Base-by-base conservation (phyloP, 2,797 vertebrate genomes). In the Gila robusta region DNA sequence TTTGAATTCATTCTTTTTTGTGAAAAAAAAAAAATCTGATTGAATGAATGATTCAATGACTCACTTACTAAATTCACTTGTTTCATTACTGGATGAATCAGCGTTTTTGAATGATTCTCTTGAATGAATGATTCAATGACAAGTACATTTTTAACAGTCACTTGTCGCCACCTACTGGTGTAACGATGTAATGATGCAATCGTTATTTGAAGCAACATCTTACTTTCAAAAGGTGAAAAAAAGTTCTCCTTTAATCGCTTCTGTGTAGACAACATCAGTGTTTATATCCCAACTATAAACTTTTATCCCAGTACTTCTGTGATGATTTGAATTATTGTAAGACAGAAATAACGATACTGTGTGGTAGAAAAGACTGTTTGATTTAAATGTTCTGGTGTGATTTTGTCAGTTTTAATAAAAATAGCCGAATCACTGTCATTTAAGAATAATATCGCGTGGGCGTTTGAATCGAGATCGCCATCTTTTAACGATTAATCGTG, bases 161-260 rank as follows among this genome's bases (percentile, higher is more conserved):
- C 52, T 19, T 52, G n/a, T 64, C n/a, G 2, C 59, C n/a, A 26
- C n/a, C 11, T 64, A 28, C n/a, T 6, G n/a, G 59, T 1, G 62
- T 66, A 32, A 32, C 1, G 1, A 32, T 17, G 26, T 7, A 64
- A 64, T 64, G 59, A 14, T 64, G 5, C n/a, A 7, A 32, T 64
- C 1, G 1, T 32, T 64, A 6, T 28, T 32, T 17, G 6, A 64
- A 16, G 12, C 12, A 0, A 0, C 2, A 6, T 5, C 1, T 62
- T 6, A 14, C 59, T 14, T 64, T 64, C 59, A 6, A 64, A 16
- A 0, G n/a, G 12, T 28, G 62, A 37, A 37, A 37, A 37, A 5
- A 37, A 37, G 37, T 37, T 37, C 37, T 37, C 37, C 37, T 37
- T 37, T 37, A 37, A 37, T 39, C 4, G 23, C 10, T 12, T 26